These are phyloP conservation scores for Shinisaurus crocodilurus DNA, from an alignment of 2,113 vertebrate genomes.

Conservation along the genomic window DNA sequence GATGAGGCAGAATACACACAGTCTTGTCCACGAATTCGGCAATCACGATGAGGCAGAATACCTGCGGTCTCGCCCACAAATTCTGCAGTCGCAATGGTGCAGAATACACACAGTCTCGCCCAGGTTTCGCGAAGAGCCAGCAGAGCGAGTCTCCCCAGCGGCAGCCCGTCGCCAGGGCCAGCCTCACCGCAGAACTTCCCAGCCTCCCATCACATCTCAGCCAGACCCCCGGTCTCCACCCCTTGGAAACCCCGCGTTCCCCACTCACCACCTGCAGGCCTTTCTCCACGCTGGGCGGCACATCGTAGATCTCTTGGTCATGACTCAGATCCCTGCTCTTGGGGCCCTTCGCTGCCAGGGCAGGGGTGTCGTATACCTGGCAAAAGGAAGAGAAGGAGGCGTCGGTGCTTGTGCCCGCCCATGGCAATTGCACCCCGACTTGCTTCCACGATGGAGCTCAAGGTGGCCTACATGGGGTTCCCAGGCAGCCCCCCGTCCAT, in stretches of 20 bases:
- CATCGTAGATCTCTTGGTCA: slow-evolving; percentile 88
- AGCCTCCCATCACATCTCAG: background rate
- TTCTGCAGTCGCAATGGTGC: no score
- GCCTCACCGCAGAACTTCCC: background rate
- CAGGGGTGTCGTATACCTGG: slow-evolving; percentile 94
- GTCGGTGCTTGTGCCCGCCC: background rate
- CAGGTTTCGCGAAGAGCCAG: background rate
- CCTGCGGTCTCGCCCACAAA: no score
- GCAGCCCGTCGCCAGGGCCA: background rate
- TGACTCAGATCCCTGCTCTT: slow-evolving; percentile 78
- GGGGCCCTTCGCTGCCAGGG: slow-evolving; percentile 93
- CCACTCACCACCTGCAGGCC: slow-evolving; percentile 58
- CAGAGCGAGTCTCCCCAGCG: background rate
- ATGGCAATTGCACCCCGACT: background rate
- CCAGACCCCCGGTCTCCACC: slow-evolving; percentile 56
- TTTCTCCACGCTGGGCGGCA: slow-evolving; percentile 89
- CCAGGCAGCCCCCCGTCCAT: no score
- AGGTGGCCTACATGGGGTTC: no score
- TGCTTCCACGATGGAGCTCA: background rate
- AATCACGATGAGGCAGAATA: background rate
- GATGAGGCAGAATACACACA: no score
- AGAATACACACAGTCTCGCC: background rate
- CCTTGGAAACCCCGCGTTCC: fast-evolving
- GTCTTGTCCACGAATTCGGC: no score
- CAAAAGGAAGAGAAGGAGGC: fast-evolving